Evolutionary conservation across 2,797 vertebrate genomes (phyloP), one percentile per base, ranked within the genome.

Genomic region (Ctenopoma multispine): DNA sequence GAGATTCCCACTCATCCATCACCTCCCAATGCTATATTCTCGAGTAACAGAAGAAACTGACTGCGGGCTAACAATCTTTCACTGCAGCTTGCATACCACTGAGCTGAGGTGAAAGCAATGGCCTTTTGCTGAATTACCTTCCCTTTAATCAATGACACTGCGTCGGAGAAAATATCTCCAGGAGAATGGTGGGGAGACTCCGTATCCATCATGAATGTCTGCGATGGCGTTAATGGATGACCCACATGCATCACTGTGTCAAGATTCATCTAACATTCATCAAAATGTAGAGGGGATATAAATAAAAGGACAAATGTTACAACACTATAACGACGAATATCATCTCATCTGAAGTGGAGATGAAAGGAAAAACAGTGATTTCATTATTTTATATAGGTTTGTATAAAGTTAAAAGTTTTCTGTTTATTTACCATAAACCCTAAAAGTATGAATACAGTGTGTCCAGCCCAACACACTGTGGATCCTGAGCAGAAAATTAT

Each of bases 111-210:
- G 81, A 88, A 90, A 87, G 82, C 57, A 41, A 72, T 72, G 85
- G 89, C 86, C 88, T 92, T 92, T 89, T 68, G 66, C 71, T 77
- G 77, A 91, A 90, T 91, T 88, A 83, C 89, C 69, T 84, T 80
- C 69, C 57, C 69, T 86, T 90, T 90, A 92, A 92, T 93, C 90
- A 93, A 90, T 92, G 92, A 87, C 89, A 86, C 36, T 17, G 61
- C 55, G 50, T 70, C 62, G 41, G 70, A 75, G 75, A 86, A 84
- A 91, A 87, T 81, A 79, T 82, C 83, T 90, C 59, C 77, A 44
- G 79, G 81, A 87, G 82, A 88, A 75, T 21, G 55, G 71, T 34
- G 65, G 15, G 55, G 58, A 57, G 68, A 67, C 41, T 74, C 34
- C 13, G 21, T 77, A 92, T 93, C 87, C 82, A 87, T 92, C 90